Conservation (phyloP, 2,888 invertebrate genomes). For the Drosophila histrio region DNA sequence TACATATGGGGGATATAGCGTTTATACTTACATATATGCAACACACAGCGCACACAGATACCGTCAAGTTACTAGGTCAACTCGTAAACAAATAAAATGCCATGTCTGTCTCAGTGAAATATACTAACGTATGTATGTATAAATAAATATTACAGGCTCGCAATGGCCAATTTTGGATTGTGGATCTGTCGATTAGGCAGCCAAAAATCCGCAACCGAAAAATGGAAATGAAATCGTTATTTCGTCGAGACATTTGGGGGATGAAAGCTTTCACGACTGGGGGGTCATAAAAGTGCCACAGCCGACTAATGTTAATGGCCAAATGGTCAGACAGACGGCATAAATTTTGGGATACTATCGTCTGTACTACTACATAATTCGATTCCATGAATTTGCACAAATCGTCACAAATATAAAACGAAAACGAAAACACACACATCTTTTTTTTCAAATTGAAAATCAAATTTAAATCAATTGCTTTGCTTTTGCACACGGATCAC, state of each 20-base stretch:
- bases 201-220: conserved; percentile 7
- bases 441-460: conserved; percentile 41
- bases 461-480: conserved; percentile 67
- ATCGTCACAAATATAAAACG: conserved; percentile 22
- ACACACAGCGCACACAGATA: background rate
- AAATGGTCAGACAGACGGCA: conserved; percentile 4
- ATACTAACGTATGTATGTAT: conserved; percentile 7
- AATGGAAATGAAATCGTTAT: background rate
- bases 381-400: conserved; percentile 60
- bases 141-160: conserved; percentile 41
- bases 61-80: conserved; percentile 61
- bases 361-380: conserved; percentile 47
- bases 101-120: conserved; percentile 44
- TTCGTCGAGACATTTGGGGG: background rate
- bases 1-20: conserved; percentile 23
- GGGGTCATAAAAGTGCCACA: conserved; percentile 55
- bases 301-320: conserved; percentile 21
- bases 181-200: conserved; percentile 3
- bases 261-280: conserved; percentile 15
- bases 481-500: conserved; percentile 38
- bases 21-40: background rate
- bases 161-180: conserved; percentile 29
- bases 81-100: conserved; percentile 65
- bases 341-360: conserved; percentile 11
- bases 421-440: conserved; percentile 1